Evolutionary conservation across 2,113 vertebrate genomes (phyloP), one percentile per base, ranked within the genome.

Genomic region (Regulus satrapa): DNA sequence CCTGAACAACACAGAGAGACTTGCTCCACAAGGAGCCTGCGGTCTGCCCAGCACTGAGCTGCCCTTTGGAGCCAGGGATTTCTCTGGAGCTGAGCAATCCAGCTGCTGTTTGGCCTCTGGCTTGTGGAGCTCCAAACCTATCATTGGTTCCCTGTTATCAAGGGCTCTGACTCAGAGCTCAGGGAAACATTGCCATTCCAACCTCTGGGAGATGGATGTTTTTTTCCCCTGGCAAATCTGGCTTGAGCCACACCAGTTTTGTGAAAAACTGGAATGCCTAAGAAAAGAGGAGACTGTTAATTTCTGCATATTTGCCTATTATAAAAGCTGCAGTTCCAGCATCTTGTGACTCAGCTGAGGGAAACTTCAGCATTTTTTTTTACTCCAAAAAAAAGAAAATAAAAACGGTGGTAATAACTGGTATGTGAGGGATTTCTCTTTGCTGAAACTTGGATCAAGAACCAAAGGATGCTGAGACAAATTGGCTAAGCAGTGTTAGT

Each of bases 131-230:
- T 61, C 38, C 88, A 61, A 85, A 55, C 12, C 3, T n/a, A 7
- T 45, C 75, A 28, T 54, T 12, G 36, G 32, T 8, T 54, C 63
- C 75, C 85, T 94, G 68, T 88, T 83, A 88, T 83, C 79, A 88
- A 83, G 66, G 63, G 51, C 55, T 88, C 59, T 89, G 90, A 94
- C 76, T 96, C 95, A 94, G 78, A 79, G 82, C 61, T 92, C 62
- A 29, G 83, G 75, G 40, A 81, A 76, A 71, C 21, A 6, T n/a
- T 88, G 71, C 18, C 74, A 34, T 76, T 45, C 71, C 85, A 82
- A 11, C 14, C 71, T 73, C 67, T 69, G 75, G 71, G 43, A 76
- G 31, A 10, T n/a, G 66, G 8, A 24, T 46, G 8, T 32, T 88
- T 66, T 59, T n/a, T 23, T 32, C 8, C 36, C n/a, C 32, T 13